Percentiles rank a stretch among this genome's conserved stretches.
phyloP scores from a whole-genome alignment of 1,140 invertebrate species.

The Drosophila busckii region DNA sequence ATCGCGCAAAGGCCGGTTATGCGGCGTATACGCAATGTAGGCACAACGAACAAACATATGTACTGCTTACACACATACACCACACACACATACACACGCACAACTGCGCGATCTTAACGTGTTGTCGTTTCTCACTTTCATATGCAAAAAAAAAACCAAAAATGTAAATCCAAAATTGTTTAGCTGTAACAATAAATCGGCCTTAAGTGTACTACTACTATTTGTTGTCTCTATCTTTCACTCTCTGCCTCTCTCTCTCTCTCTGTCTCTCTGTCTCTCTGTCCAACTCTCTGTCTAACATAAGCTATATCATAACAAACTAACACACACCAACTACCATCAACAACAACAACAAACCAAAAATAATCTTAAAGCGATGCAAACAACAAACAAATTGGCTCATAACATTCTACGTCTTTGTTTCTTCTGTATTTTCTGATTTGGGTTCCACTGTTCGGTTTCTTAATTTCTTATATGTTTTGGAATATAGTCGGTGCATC shows the following conservation, averaged over 20 bases:
- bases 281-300: constrained; percentile 24
- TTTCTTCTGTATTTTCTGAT: constrained; percentile 17
- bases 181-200: no score
- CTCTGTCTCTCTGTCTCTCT: constrained; percentile 35
- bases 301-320: constrained; percentile 41
- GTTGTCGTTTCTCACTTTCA: no score
- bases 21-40: constrained; percentile 62
- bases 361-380: constrained; percentile 39
- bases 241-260: constrained; percentile 19
- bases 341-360: constrained; percentile 34
- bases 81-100: neutral
- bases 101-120: no score
- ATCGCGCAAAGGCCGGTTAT: constrained; percentile 35
- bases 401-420: constrained; percentile 58
- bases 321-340: constrained; percentile 13
- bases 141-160: no score
- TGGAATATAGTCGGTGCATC: constrained; percentile 76
- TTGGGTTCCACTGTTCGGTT: neutral
- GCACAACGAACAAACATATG: neutral
- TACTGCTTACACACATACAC: constrained; percentile 8
- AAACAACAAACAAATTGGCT: constrained; percentile 56
- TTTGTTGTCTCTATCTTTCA: neutral
- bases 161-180: no score
- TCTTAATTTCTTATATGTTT: neutral
- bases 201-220: no score